Evolutionary conservation across 1,140 invertebrate species (phyloP), one percentile per base, ranked within the genome.

Genomic region (Radopholus similis): DNA sequence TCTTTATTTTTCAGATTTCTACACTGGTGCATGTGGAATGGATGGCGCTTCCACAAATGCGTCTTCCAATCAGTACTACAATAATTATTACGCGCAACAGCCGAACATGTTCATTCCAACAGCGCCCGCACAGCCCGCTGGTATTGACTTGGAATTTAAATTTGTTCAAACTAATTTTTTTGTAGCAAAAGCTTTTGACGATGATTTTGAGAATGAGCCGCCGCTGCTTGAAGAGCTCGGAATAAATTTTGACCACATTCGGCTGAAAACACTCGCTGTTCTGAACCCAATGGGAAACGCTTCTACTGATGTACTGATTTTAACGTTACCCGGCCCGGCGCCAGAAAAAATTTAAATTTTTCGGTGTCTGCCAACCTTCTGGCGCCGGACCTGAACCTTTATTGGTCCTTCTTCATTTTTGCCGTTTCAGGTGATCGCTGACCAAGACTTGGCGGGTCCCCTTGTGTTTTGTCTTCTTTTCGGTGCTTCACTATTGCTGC

Each of bases 371-470:
- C 18, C n/a, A 35, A 35, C 13, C 13, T 64, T 65, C 28, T 67
- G 3, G 23, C n/a, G 5, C 67, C 2, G n/a, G n/a, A n/a, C 15
- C 70, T 72, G 34, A 26, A 1, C 37, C 26, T 23, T 68, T 26
- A 11, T 64, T 30, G 2, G 8, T 67, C n/a, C 42, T 8, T 4
- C 2, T 8, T 34, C 28, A n/a, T 37, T 58, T 64, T 26, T 26
- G 2, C 18, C 34, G 44, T 64, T 73, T 42, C 9, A 70, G 68
- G 68, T 86, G n/a, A 83, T 86, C 73, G 82, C 83, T 65, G 93
- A 96, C 83, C 90, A 92, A 30, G 94, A 97, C 84, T 87, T 97
- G 66, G 92, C 92, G 34, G 94, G 94, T 0, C 94, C 94, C 15
- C 87, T 95, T 35, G 90, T 90, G 11, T 96, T 96, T 83, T 95